phyloP scores from a whole-genome alignment of 64 coral and sea anemone species.

The Orbicella faveolata region DNA sequence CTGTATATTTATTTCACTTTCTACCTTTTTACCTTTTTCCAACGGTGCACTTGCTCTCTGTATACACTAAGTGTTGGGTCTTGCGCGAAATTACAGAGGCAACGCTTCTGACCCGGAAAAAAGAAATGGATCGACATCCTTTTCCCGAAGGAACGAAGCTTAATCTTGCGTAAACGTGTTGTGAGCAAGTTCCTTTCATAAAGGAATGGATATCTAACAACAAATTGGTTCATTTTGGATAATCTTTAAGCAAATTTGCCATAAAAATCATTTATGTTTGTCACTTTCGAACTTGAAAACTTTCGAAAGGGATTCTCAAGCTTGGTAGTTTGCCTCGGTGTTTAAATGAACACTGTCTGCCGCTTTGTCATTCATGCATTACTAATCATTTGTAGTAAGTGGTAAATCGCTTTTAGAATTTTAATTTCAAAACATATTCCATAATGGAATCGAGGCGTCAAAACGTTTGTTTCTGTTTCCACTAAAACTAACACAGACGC shows the following conservation, averaged over 20 bases:
- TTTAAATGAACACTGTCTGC: neutral
- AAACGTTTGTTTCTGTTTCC: neutral
- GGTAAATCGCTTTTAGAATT: neutral
- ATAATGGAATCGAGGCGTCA: neutral
- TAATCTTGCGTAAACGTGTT: neutral
- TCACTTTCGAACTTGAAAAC: neutral
- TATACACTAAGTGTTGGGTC: neutral
- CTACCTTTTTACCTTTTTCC: neutral
- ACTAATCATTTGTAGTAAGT: neutral
- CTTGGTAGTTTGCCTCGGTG: neutral
- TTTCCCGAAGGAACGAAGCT: neutral
- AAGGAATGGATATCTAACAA: neutral
- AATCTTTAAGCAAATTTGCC: neutral
- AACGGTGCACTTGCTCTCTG: neutral
- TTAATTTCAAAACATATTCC: neutral
- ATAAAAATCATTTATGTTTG: neutral
- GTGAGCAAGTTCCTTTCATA: neutral
- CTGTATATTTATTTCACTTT: neutral
- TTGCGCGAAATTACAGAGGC: neutral
- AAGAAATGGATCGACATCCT: neutral
- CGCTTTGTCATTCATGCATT: constrained; percentile 27
- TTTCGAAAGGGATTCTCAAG: neutral
- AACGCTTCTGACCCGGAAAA: neutral
- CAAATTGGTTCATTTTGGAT: neutral
- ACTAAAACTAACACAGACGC: neutral